phyloP scores from a whole-genome alignment of 2,888 invertebrate genomes.

The Ptycholaimellus sp. region DNA sequence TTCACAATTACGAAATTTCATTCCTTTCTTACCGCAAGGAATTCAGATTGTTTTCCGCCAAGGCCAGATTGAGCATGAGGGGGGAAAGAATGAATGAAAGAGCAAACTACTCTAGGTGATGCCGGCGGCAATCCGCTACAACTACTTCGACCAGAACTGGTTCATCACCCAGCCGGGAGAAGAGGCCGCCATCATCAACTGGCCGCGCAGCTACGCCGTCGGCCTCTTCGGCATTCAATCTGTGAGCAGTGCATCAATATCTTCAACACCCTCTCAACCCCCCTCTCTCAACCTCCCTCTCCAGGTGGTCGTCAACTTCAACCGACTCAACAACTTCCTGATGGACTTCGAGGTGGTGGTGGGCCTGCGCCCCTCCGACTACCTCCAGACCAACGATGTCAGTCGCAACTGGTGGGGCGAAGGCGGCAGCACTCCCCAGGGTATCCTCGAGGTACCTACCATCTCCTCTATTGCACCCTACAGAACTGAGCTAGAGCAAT shows the following conservation, averaged over 20 bases:
- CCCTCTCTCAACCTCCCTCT: no score
- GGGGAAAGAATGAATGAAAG: neutral
- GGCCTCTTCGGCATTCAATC: constrained; percentile 82
- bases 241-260: constrained; percentile 7
- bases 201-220: constrained; percentile 53
- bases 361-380: constrained; percentile 32
- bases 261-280: neutral
- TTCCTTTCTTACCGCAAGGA: no score
- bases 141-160: constrained; percentile 18
- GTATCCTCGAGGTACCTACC: no score
- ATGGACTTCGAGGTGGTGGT: constrained; percentile 66
- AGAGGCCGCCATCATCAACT: constrained; percentile 6
- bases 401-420: constrained; percentile 98
- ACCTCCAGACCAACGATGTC: no score
- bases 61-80: neutral
- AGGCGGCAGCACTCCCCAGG: constrained; percentile 47
- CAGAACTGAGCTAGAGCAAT: no score
- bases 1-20: no score
- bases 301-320: constrained; percentile 55
- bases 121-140: constrained; percentile 19
- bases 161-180: constrained; percentile 10
- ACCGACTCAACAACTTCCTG: constrained; percentile 53
- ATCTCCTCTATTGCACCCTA: no score
- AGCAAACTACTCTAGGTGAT: constrained; percentile 7
- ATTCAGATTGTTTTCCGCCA: no score